Evolutionary conservation across 2,113 vertebrate genomes (phyloP).

Genomic region (Mus pahari): DNA sequence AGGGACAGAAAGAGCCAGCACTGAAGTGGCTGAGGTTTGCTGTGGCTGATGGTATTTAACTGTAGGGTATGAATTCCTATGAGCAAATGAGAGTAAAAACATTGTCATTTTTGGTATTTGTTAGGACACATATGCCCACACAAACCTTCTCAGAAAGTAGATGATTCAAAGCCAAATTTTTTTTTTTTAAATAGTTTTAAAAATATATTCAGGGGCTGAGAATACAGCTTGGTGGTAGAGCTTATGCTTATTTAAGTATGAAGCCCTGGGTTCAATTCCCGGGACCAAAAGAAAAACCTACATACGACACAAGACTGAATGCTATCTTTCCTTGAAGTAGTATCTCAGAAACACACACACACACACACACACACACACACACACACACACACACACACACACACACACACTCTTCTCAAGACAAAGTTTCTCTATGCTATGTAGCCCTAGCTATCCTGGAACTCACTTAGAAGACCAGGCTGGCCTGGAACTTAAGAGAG

Average conservation of each 20-base stretch:
- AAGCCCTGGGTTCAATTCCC: neutral
- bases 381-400: neutral
- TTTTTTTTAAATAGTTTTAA: neutral
- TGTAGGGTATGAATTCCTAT: conserved; percentile 44
- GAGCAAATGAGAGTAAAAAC: conserved; percentile 54
- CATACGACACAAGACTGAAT: neutral
- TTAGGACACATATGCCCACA: conserved; percentile 14
- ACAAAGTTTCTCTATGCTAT: neutral
- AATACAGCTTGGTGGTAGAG: neutral
- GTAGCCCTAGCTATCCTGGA: neutral
- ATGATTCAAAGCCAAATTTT: conserved; percentile 31
- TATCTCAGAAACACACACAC: neutral
- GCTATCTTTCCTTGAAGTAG: neutral
- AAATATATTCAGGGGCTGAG: neutral
- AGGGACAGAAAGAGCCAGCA: conserved; percentile 1
- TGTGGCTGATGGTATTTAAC: conserved; percentile 42
- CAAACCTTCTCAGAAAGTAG: conserved; percentile 30
- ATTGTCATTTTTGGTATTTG: conserved; percentile 23
- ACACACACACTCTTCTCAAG: neutral
- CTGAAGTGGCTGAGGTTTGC: neutral
- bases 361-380: neutral
- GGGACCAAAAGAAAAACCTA: neutral
- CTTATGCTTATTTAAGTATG: neutral
- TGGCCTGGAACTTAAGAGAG: neutral
- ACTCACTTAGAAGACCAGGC: neutral